phyloP scores from a whole-genome alignment of 2,797 vertebrate genomes.

The Rachycentron canadum region DNA sequence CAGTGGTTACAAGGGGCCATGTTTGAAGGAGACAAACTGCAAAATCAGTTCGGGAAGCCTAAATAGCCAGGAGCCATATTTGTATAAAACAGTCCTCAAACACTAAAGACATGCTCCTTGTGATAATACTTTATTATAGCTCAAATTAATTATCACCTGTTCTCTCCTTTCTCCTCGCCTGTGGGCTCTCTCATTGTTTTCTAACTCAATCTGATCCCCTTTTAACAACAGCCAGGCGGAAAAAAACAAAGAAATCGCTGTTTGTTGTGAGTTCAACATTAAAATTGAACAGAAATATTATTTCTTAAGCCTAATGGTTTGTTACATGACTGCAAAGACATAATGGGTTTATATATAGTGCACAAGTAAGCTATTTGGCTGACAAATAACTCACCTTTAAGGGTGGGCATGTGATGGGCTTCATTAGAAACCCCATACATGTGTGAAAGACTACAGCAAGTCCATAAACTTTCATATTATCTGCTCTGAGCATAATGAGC shows the following conservation, averaged over 20 bases:
- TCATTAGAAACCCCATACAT: slow-evolving; percentile 40
- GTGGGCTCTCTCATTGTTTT: slow-evolving; percentile 52
- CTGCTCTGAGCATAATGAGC: slow-evolving; percentile 23
- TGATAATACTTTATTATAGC: slow-evolving; percentile 54
- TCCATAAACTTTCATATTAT: slow-evolving; percentile 52
- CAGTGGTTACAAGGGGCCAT: slow-evolving; percentile 14
- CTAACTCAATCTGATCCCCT: slow-evolving; percentile 43
- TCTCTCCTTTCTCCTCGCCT: slow-evolving; percentile 49
- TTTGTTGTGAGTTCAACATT: slow-evolving; percentile 55
- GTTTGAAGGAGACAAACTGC: slow-evolving; percentile 27
- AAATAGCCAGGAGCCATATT: slow-evolving; percentile 53
- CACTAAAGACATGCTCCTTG: slow-evolving; percentile 59
- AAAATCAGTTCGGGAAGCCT: slow-evolving; percentile 26
- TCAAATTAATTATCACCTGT: slow-evolving; percentile 61
- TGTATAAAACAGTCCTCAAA: slow-evolving; percentile 60
- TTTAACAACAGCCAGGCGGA: slow-evolving; percentile 55
- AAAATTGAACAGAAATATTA: slow-evolving; percentile 55
- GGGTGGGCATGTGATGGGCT: slow-evolving; percentile 40
- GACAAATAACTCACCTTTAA: slow-evolving; percentile 50
- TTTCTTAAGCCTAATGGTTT: slow-evolving; percentile 58
- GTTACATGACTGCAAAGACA: slow-evolving; percentile 36
- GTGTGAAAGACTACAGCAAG: slow-evolving; percentile 32
- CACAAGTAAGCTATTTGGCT: slow-evolving; percentile 37
- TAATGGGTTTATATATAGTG: slow-evolving; percentile 31
- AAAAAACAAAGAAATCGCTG: slow-evolving; percentile 53